Evolutionary conservation across 2,888 invertebrate genomes (phyloP), one percentile per base, ranked within the genome.

Genomic region (Marronus borbonicus): DNA sequence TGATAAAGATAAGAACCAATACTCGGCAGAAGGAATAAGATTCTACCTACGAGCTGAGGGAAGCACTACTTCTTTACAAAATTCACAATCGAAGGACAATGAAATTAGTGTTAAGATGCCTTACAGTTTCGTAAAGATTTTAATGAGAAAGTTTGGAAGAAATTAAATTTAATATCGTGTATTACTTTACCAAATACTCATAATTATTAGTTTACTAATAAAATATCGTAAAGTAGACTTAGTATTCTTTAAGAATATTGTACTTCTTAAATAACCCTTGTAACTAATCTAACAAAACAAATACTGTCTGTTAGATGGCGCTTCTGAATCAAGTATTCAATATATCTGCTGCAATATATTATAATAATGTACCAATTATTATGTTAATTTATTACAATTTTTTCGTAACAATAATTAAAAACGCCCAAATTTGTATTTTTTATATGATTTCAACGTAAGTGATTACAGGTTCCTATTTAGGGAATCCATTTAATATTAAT

Each of bases 141-240:
- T 65, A 39, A 65, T 65, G 65, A 65, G 39, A 39, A 65, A 65
- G 17, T 65, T 65, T 17, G 14, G 31, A n/a, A 65, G 36, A 31
- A 65, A 65, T 39, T 65, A 17, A 65, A 65, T 52, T 52, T n/a
- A 52, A 14, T 52, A 17, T 52, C 4, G 52, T 44, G 17, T 52
- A 52, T n/a, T 52, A 52, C 3, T 0, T n/a, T 52, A 17, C 8
- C 44, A n/a, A 52, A 52, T n/a, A 52, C 17, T 52, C 52, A 3
- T 52, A 17, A 17, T 52, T 17, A n/a, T n/a, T 17, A n/a, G 17
- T 52, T 52, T 52, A 52, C 17, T 52, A 52, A 52, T 52, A 52
- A 52, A 52, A 52, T 17, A 14, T 52, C 12, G 12, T 52, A 52
- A n/a, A n/a, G 52, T 52, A 17, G n/a, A 44, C 10, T 2, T 44